Base-by-base conservation (phyloP, 2,113 vertebrate genomes). In the Brachyistius frenatus region DNA sequence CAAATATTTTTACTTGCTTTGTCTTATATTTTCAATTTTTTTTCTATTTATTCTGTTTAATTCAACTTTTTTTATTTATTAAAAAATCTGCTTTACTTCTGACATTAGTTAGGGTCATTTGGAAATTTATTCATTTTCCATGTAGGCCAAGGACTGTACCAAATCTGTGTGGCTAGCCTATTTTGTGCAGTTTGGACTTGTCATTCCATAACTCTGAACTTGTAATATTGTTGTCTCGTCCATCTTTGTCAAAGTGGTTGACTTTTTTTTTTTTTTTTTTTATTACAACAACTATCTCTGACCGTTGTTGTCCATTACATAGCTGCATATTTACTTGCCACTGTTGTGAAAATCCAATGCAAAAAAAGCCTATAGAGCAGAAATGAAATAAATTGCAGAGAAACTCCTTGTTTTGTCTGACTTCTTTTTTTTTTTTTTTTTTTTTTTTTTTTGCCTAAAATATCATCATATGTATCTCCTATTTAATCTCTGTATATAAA, bases 311-410 rank as follows among this genome's bases (percentile, higher is more conserved):
- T 81, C 69, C 66, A 61, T 89, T 62, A 35, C 62, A 74, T 71
- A 76, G 53, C 78, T 67, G 37, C 80, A 79, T 86, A 76, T 87
- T 84, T 84, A 84, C 66, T 61, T 71, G 78, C 76, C 89, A 89
- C 86, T 71, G 78, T 92, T 87, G 86, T 91, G 71, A 87, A 77
- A 89, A 91, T 78, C 32, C 64, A 89, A 91, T 93, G 90, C 86
- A 92, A 90, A 88, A 88, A 87, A 90, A 61, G 33, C 81, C 74
- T 83, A 63, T 83, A 86, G 83, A 89, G 85, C 75, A 88, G 83
- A 91, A 73, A 91, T 85, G 71, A 84, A 93, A 90, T 91, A 92
- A 93, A 93, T 85, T 37, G 54, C 81, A 58, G 39, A 78, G 46
- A 86, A 85, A 75, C 23, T 0, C 14, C n/a, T 44, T 1, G 0